These are phyloP conservation scores for Mungos mungo DNA, from an alignment of 2,113 vertebrate species.

Conservation along the genomic window DNA sequence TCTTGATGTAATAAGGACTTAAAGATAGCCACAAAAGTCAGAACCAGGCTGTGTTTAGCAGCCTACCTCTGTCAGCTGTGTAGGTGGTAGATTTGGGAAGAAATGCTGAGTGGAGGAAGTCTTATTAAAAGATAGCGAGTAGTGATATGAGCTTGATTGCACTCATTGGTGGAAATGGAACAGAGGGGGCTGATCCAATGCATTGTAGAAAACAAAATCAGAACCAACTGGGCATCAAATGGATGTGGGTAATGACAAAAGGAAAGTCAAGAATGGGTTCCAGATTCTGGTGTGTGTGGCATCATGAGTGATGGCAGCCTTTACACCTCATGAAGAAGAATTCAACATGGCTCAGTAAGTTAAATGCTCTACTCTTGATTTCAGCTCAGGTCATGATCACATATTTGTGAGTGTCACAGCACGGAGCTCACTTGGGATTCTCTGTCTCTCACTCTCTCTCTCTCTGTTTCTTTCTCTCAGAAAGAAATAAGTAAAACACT, in stretches of 20 bases:
- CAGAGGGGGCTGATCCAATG: neutral
- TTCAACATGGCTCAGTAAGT: neutral
- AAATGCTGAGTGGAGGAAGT: too few relatives aligned
- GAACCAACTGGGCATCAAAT: neutral
- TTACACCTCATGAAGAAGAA: neutral
- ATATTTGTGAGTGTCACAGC: too few relatives aligned
- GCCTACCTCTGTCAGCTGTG: neutral
- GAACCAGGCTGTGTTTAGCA: neutral
- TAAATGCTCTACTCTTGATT: too few relatives aligned
- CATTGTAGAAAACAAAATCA: neutral
- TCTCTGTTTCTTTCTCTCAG: too few relatives aligned
- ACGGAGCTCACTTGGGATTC: too few relatives aligned
- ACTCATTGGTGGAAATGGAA: too few relatives aligned
- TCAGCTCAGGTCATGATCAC: too few relatives aligned
- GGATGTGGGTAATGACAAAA: neutral
- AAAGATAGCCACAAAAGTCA: neutral
- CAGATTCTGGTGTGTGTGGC: neutral
- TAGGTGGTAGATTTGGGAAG: neutral
- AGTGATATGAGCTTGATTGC: neutral
- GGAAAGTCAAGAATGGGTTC: neutral
- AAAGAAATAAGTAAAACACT: too few relatives aligned
- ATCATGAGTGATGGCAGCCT: accelerated
- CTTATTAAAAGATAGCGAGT: neutral
- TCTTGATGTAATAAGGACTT: neutral
- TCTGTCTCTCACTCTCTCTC: too few relatives aligned